phyloP scores from a whole-genome alignment of 2,113 vertebrate species.

The Podiceps cristatus region DNA sequence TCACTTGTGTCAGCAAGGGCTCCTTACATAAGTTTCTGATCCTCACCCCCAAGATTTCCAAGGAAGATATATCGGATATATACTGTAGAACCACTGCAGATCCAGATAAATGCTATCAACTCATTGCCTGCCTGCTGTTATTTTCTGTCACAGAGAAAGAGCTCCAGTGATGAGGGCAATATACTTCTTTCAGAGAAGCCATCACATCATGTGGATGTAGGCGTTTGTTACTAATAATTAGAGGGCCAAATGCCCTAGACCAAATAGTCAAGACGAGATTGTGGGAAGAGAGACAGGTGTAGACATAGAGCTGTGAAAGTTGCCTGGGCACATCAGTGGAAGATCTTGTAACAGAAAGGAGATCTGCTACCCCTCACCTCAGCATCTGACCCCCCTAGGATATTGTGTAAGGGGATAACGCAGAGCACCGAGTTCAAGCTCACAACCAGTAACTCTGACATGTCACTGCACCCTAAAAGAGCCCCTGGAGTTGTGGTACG shows the following conservation, averaged over 20 bases:
- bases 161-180: background rate
- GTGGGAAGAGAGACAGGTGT: background rate
- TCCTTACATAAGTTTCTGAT: background rate
- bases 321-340: background rate
- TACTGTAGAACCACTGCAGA: background rate
- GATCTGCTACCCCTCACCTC: background rate
- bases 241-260: background rate
- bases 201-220: background rate
- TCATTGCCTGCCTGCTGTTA: background rate
- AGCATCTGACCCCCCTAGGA: background rate
- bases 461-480: background rate
- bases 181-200: background rate
- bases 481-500: background rate
- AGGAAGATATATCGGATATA: background rate
- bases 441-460: background rate
- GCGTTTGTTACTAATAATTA: background rate
- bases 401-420: fast-evolving
- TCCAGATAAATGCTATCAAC: background rate
- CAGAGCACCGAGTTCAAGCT: background rate
- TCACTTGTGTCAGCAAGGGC: background rate
- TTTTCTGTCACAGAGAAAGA: background rate
- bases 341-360: background rate
- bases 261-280: background rate
- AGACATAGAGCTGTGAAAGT: background rate
- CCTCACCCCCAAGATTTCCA: background rate